These are phyloP conservation scores for Leptoclinus maculatus DNA, from an alignment of 2,797 vertebrate species.

Conservation along the genomic window DNA sequence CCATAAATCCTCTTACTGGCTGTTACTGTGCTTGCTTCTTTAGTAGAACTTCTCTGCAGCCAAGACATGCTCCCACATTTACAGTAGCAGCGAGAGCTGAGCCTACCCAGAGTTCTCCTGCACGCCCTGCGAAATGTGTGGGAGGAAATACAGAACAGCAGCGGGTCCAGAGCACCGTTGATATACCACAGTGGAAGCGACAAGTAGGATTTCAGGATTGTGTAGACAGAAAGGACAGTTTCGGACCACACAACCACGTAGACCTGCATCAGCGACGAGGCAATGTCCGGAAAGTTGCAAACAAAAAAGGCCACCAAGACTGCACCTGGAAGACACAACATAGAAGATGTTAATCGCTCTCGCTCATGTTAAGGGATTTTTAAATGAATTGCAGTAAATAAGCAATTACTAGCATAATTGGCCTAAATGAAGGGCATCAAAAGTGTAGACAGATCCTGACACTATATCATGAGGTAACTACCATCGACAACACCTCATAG, in stretches of 20 bases:
- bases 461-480: neutral
- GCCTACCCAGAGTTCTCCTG: constrained; percentile 75
- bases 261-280: constrained; percentile 85
- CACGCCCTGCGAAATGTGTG: constrained; percentile 82
- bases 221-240: constrained; percentile 78
- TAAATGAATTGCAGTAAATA: neutral
- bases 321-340: constrained; percentile 70
- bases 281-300: constrained; percentile 86
- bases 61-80: constrained; percentile 26
- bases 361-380: neutral
- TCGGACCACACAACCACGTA: constrained; percentile 82
- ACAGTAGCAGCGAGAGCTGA: constrained; percentile 57
- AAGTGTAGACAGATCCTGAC: neutral
- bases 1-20: constrained; percentile 52
- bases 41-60: constrained; percentile 55
- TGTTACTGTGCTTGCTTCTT: constrained; percentile 49
- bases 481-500: neutral
- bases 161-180: constrained; percentile 83
- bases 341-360: neutral
- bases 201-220: constrained; percentile 83
- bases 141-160: constrained; percentile 86
- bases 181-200: constrained; percentile 87
- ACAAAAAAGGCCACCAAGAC: constrained; percentile 84
- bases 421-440: neutral
- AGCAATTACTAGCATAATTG: neutral